Conservation (phyloP, 2,797 vertebrate genomes). For the Acrossocheilus wenchowensis region DNA sequence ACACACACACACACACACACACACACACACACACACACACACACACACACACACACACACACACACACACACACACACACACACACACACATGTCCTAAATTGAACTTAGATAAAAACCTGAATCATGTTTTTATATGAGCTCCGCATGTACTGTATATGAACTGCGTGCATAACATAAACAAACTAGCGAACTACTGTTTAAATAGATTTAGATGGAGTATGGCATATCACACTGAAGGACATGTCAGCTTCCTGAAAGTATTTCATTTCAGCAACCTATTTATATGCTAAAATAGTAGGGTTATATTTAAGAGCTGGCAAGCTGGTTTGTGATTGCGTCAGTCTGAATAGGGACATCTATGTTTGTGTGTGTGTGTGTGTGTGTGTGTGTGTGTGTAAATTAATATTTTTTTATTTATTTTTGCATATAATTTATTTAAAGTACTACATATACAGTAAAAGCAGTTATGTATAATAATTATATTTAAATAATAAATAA, state of each 20-base stretch:
- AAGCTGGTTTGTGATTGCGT: neutral
- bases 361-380: neutral
- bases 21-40: neutral
- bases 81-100: neutral
- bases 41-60: neutral
- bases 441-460: neutral
- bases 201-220: neutral
- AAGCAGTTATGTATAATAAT: neutral
- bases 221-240: neutral
- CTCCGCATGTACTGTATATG: neutral
- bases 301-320: neutral
- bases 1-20: no score
- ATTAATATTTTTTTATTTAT: no score
- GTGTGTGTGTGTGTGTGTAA: neutral
- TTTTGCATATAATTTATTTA: neutral
- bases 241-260: constrained; percentile 27
- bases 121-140: neutral
- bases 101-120: constrained; percentile 28
- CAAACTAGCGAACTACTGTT: neutral
- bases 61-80: no score
- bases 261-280: constrained; percentile 13
- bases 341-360: neutral
- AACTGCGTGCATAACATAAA: neutral
- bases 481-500: neutral
- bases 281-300: neutral